Percentiles rank a stretch among this genome's conserved stretches.
phyloP scores from a whole-genome alignment of 2,797 vertebrate genomes.

The Rhinophrynus dorsalis region DNA sequence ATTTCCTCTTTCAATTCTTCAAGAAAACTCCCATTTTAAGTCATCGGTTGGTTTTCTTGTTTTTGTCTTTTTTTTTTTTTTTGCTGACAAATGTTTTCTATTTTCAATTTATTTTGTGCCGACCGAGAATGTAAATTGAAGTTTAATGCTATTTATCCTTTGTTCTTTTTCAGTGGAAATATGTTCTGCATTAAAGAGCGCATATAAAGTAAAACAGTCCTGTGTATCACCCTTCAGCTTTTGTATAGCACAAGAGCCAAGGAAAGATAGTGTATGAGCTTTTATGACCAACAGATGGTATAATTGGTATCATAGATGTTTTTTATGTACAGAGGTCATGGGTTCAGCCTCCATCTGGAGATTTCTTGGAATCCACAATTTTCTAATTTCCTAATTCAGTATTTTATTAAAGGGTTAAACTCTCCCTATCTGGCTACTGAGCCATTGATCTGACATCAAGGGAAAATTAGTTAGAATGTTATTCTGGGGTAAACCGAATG shows the following conservation, averaged over 20 bases:
- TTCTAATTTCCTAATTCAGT: slow-evolving; percentile 61
- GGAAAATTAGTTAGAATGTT: too few relatives aligned
- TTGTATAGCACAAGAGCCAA: slow-evolving; percentile 64
- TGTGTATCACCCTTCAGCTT: slow-evolving; percentile 66
- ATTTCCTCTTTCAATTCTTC: slow-evolving; percentile 37
- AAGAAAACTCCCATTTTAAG: slow-evolving; percentile 53
- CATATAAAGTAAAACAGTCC: slow-evolving; percentile 65
- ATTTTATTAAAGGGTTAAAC: slow-evolving; percentile 47
- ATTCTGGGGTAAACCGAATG: too few relatives aligned
- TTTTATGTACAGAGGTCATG: slow-evolving; percentile 66
- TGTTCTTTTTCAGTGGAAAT: slow-evolving; percentile 71
- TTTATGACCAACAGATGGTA: slow-evolving; percentile 78
- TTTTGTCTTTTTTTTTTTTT: slow-evolving; percentile 31
- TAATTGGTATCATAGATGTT: slow-evolving; percentile 68
- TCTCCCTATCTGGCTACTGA: slow-evolving; percentile 60
- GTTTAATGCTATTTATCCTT: slow-evolving; percentile 71
- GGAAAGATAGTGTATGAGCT: slow-evolving; percentile 66
- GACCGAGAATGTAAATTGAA: slow-evolving; percentile 75
- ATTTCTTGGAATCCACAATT: slow-evolving; percentile 56
- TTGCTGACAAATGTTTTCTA: slow-evolving; percentile 69
- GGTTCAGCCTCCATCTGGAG: slow-evolving; percentile 74
- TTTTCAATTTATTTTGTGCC: slow-evolving; percentile 75
- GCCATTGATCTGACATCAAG: too few relatives aligned
- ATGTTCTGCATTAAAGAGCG: slow-evolving; percentile 73
- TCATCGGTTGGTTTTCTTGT: slow-evolving; percentile 39